phyloP scores from a whole-genome alignment of 2,797 vertebrate species.

The Heliangelus exortis region DNA sequence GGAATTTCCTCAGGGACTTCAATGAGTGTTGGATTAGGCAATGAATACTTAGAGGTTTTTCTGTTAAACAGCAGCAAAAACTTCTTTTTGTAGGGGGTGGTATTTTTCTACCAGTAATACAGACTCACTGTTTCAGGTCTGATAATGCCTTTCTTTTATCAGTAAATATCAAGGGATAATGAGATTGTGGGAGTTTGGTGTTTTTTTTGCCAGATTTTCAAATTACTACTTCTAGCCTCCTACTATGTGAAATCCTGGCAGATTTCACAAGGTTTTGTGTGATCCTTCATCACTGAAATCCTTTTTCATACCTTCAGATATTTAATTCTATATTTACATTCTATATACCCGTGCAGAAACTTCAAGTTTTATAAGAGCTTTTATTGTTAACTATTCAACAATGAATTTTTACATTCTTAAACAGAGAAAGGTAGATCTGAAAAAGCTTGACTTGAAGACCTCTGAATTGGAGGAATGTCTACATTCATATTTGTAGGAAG shows the following conservation, averaged over 20 bases:
- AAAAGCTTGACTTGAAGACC: background rate
- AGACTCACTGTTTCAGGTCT: background rate
- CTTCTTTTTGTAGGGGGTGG: background rate
- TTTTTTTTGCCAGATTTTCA: background rate
- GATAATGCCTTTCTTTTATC: background rate
- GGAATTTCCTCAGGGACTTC: background rate
- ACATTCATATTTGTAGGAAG: background rate
- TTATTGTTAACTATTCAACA: background rate
- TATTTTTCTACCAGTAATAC: background rate
- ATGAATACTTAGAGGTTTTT: background rate
- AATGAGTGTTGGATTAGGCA: background rate
- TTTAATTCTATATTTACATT: background rate
- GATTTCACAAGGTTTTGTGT: conserved; percentile 8
- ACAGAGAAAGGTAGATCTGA: background rate
- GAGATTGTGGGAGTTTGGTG: background rate
- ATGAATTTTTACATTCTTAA: background rate
- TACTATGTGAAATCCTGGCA: background rate
- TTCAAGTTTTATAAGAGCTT: background rate
- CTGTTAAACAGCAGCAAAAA: background rate
- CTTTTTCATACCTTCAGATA: background rate
- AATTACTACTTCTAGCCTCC: background rate
- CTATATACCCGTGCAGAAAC: background rate
- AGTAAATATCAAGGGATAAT: background rate
- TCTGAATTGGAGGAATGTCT: background rate
- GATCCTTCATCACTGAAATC: background rate